A percentile compares a stretch with the other conserved stretches of the same genome.
phyloP scores from a whole-genome alignment of 2,888 invertebrate species.

The Piscicola geometra region DNA sequence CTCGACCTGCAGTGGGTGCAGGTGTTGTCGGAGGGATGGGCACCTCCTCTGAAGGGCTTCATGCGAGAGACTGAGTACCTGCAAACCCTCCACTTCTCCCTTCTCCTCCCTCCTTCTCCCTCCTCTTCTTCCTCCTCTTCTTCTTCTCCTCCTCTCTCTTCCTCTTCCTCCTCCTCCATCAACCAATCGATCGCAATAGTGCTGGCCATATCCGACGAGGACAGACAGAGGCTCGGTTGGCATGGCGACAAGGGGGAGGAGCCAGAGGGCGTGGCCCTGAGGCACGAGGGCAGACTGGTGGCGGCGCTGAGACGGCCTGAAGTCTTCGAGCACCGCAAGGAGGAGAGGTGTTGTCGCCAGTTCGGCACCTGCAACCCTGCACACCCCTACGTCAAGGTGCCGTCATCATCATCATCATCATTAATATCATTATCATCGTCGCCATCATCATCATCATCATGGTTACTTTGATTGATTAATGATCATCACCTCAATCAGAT shows the following conservation, averaged over 20 bases:
- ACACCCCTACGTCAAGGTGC: constrained; percentile 83
- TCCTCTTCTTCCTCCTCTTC: constrained; percentile 68
- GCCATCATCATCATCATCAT: not conserved
- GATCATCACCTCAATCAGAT: constrained; percentile 60
- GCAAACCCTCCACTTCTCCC: constrained; percentile 84
- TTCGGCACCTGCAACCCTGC: constrained; percentile 81
- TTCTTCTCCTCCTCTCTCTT: constrained; percentile 86
- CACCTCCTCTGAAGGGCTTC: constrained; percentile 89
- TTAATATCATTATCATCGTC: not conserved
- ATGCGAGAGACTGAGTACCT: constrained; percentile 93
- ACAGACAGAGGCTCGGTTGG: constrained; percentile 69
- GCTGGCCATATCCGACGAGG: constrained; percentile 67
- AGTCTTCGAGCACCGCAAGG: constrained; percentile 88
- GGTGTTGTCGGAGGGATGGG: constrained; percentile 95
- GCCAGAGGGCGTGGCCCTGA: constrained; percentile 55
- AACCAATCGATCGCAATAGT: constrained; percentile 96
- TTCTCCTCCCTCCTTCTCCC: constrained; percentile 63
- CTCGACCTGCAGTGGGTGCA: constrained; percentile 92
- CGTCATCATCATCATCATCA: not conserved
- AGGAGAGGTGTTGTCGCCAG: constrained; percentile 82
- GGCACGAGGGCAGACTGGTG: constrained; percentile 54
- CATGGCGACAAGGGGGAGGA: constrained; percentile 48
- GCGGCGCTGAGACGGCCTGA: constrained; percentile 66
- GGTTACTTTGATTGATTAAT: not conserved
- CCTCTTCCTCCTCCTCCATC: constrained; percentile 60